Conservation (phyloP, 2,888 invertebrate species). For the Andrena camellia region DNA sequence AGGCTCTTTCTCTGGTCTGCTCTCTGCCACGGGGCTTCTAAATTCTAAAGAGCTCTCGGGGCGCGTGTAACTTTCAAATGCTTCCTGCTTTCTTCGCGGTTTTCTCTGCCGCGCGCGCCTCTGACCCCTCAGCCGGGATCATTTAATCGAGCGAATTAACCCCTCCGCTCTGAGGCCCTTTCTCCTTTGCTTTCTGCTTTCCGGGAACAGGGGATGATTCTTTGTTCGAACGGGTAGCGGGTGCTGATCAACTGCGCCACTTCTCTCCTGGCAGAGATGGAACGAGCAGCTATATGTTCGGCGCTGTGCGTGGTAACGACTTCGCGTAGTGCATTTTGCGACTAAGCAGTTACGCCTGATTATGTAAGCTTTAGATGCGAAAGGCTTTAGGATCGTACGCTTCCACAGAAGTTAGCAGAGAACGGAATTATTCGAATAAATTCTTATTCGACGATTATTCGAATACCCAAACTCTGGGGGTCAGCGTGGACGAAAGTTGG, state of each 20-base stretch:
- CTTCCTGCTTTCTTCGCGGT: conserved; percentile 12
- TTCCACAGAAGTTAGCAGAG: not conserved
- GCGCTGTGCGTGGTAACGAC: not conserved
- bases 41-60: conserved; percentile 2
- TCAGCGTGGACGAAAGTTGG: not conserved
- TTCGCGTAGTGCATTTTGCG: not conserved
- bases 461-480: not conserved
- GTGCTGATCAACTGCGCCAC: too few relatives aligned
- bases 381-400: not conserved
- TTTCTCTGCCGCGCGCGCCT: conserved; percentile 1
- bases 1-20: conserved; percentile 11
- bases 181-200: not conserved
- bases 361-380: not conserved
- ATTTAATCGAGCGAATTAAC: conserved; percentile 9
- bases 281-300: not conserved
- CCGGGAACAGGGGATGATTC: too few relatives aligned
- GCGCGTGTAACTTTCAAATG: conserved; percentile 14
- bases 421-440: too few relatives aligned
- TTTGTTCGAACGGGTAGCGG: too few relatives aligned
- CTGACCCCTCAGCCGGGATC: not conserved
- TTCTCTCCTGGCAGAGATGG: too few relatives aligned
- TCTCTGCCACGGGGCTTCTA: not conserved
- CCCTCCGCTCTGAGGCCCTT: not conserved
- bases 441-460: too few relatives aligned
- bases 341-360: not conserved